A percentile compares a stretch with the other conserved stretches of the same genome.
phyloP scores from a whole-genome alignment of 2,888 invertebrate species.

The Hymenopus coronatus region DNA sequence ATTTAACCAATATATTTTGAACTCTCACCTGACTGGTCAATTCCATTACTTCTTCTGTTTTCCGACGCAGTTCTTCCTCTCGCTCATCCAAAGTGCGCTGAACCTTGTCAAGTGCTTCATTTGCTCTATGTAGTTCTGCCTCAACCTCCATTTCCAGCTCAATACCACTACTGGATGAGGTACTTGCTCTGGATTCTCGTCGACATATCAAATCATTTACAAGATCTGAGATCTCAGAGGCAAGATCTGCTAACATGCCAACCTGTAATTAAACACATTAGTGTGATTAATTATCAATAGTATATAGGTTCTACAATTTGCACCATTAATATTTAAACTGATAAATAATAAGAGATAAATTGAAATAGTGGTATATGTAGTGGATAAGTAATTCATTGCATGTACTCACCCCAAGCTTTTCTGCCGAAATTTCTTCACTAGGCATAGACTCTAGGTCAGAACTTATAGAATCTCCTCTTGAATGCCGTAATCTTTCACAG shows the following conservation, averaged over 20 bases:
- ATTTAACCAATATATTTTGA: no score
- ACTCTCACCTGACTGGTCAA: constrained; percentile 68
- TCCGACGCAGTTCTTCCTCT: constrained; percentile 76
- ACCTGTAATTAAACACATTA: constrained; percentile 47
- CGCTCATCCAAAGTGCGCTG: constrained; percentile 72
- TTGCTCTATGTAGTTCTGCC: constrained; percentile 46
- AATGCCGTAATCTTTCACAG: constrained; percentile 44
- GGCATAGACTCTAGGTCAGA: constrained; percentile 27
- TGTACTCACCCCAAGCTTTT: background rate
- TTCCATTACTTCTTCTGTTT: constrained; percentile 75
- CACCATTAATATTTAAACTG: no score
- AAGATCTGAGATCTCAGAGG: constrained; percentile 71
- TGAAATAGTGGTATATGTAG: no score
- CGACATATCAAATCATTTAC: constrained; percentile 57
- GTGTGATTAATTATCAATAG: background rate
- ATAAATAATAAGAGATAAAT: no score
- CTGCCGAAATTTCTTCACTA: constrained; percentile 19
- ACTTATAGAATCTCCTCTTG: constrained; percentile 29
- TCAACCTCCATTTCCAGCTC: constrained; percentile 40
- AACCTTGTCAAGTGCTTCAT: constrained; percentile 60
- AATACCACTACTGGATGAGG: constrained; percentile 27
- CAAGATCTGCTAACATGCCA: constrained; percentile 61
- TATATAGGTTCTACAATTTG: no score
- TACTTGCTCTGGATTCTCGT: constrained; percentile 6
- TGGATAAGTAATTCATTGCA: background rate